Evolutionary conservation across 1,140 invertebrate genomes (phyloP), one percentile per base, ranked within the genome.

Genomic region (Hyposmocoma kahamanoa): DNA sequence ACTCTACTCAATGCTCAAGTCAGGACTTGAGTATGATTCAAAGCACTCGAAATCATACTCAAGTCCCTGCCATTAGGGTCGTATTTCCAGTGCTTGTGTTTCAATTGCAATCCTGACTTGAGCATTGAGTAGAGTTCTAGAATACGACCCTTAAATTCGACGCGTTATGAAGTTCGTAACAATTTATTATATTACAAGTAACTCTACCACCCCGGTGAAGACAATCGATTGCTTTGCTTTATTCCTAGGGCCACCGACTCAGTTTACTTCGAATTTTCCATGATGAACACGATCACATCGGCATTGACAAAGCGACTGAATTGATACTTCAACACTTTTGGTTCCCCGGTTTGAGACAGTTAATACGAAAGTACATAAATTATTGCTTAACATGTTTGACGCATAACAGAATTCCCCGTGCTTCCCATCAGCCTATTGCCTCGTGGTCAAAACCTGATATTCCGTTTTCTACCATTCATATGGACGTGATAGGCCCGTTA

Each of bases 221-320:
- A 28, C 24, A 6, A 11, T 28, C 5, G 24, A 6, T 28, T 6
- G 11, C 11, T 6, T 28, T 28, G 24, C n/a, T n/a, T 6, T 28
- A 11, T 28, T 28, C 5, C 11, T 6, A 28, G n/a, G 45, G 45
- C 13, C 30, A 47, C 18, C 19, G 53, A 19, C 22, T 58, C 18
- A 49, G 58, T 18, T 42, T 60, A 11, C 24, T 61, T 8, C 49
- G 55, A 4, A 13, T 59, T 1, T 60, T 60, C 39, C 58, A 60
- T 30, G 56, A 60, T 38, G 54, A 60, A 13, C 55, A 60, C 13
- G 52, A 51, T 42, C 58, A 60, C 30, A 42, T 59, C 10, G 58
- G 50, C 4, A 10, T 34, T 5, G 58, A 60, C 15, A 60, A 60
- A 44, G 54, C 56, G 1, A 26, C 32, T 9, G 49, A 54, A 11